Evolutionary conservation across 2,113 vertebrate genomes (phyloP).

Genomic region (Serinus canaria): DNA sequence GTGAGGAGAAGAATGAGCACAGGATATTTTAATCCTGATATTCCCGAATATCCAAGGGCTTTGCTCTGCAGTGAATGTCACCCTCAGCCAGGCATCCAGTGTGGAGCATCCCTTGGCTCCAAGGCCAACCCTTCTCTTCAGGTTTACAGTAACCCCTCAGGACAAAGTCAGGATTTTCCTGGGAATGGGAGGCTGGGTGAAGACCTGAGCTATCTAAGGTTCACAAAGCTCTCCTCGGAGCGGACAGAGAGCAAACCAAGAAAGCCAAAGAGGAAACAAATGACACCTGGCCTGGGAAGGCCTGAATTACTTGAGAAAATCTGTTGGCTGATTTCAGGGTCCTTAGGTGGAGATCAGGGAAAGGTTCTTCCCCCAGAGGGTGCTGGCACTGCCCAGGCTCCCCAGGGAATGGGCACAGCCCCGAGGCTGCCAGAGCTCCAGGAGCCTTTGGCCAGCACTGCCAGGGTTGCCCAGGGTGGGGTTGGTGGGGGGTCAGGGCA

Average conservation of each 20-base stretch:
- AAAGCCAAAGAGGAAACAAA: neutral
- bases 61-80: neutral
- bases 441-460: neutral
- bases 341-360: neutral
- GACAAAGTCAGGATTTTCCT: neutral
- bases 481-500: neutral
- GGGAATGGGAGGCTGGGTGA: neutral
- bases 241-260: neutral
- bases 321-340: neutral
- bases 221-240: neutral
- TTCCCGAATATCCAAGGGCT: neutral
- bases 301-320: neutral
- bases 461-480: neutral
- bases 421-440: neutral
- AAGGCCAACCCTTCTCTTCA: neutral
- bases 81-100: neutral
- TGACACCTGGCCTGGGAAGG: neutral
- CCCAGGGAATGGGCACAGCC: neutral
- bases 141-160: neutral
- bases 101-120: neutral
- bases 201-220: neutral
- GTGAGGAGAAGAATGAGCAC: neutral
- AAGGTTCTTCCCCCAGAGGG: neutral
- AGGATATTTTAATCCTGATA: neutral
- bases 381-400: neutral